Evolutionary conservation across 2,113 vertebrate species (phyloP), one percentile per base, ranked within the genome.

Genomic region (Sialia sialis): DNA sequence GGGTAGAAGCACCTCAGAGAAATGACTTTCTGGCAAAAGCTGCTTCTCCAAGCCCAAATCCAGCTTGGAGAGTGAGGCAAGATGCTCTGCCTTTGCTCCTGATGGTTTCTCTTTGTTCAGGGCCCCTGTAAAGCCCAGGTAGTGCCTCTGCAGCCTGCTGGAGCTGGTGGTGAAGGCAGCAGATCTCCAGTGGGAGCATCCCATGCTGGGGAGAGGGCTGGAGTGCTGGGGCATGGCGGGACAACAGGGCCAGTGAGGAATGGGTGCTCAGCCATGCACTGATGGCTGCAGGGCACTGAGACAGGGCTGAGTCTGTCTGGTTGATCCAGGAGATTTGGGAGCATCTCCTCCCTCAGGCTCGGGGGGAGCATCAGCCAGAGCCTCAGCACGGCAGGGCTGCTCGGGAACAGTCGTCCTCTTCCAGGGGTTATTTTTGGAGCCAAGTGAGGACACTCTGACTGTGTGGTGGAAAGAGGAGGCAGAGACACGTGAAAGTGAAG

Each of bases 361-460:
- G 0, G 68, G 0, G 68, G 62, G 54, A 84, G 51, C 55, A 58
- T 48, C 52, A 84, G 52, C 62, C 11, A 0, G 69, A 81, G 68
- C 60, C 73, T 62, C 26, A 10, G 82, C 7, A 2, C 1, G 0
- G 67, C 80, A 39, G 29, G 10, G 20, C 69, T 2, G 13, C 52
- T 59, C 0, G 0, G 51, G 76, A 76, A 11, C 3, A 0, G 10
- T 20, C 51, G 60, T 90, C 74, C 80, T 90, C 60, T 92, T 89
- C 80, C 13, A 51, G 69, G 72, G 90, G 79, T 76, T 94, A 62
- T 83, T 93, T 94, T 60, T 72, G 94, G 89, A 93, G 94, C 56
- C 59, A 70, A 54, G 62, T 21, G 63, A 87, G 84, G 83, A 85
- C 68, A 51, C 48, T 0, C 3, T 18, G 54, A 5, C 41, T 55